Evolutionary conservation across 2,113 vertebrate genomes (phyloP).

Genomic region (Poecilia latipinna): DNA sequence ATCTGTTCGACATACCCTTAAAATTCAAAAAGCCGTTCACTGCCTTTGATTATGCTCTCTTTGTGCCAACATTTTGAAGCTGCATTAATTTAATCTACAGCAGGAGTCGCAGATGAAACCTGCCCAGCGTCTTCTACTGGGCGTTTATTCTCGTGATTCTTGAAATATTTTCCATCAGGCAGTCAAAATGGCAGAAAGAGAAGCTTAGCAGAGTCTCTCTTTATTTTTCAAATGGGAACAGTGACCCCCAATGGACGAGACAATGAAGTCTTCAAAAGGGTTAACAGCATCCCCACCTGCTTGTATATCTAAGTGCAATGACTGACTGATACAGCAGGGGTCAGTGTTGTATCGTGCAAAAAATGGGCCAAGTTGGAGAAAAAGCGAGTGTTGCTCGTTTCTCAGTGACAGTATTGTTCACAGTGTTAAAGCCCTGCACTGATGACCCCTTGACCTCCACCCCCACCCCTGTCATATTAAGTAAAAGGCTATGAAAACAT

Average conservation of each 20-base stretch:
- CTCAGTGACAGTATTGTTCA: conserved; percentile 77
- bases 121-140: conserved; percentile 36
- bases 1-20: conserved; percentile 22
- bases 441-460: conserved; percentile 1
- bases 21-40: conserved; percentile 57
- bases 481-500: conserved; percentile 54
- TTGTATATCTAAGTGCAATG: conserved; percentile 41
- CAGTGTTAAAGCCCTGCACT: conserved; percentile 66
- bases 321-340: conserved; percentile 70
- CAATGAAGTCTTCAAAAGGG: conserved; percentile 49
- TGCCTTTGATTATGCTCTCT: conserved; percentile 65
- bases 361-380: background rate
- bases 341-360: conserved; percentile 72
- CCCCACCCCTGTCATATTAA: background rate
- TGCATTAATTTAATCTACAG: conserved; percentile 70
- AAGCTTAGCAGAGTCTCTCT: background rate
- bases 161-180: conserved; percentile 45
- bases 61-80: conserved; percentile 59
- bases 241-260: conserved; percentile 81
- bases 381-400: conserved; percentile 68
- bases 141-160: conserved; percentile 47
- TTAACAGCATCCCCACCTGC: conserved; percentile 32
- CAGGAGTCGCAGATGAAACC: conserved; percentile 63
- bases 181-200: conserved; percentile 66
- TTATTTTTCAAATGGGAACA: conserved; percentile 77